These are phyloP conservation scores for Blastobasis lacticolella DNA, from an alignment of 2,888 invertebrate species.

Conservation along the genomic window DNA sequence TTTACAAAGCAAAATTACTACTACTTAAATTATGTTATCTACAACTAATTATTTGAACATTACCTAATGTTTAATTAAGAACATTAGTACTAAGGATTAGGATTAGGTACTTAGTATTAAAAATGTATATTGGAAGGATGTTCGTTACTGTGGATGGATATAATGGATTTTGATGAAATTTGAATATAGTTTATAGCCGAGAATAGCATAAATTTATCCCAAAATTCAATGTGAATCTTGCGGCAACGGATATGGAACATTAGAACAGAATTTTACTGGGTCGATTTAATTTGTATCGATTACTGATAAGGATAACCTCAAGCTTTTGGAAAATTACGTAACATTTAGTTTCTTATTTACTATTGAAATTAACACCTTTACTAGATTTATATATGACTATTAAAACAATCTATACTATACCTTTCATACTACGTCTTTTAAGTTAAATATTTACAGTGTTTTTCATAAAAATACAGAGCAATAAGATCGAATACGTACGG, in stretches of 20 bases:
- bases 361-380: neutral
- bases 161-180: neutral
- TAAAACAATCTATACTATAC: neutral
- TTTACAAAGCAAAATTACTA: too few species aligned
- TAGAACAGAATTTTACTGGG: neutral
- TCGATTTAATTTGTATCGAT: neutral
- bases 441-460: neutral
- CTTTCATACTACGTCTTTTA: neutral
- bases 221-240: neutral
- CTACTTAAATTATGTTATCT: too few species aligned
- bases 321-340: slow-evolving; percentile 26
- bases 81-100: too few species aligned
- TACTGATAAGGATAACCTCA: slow-evolving; percentile 18
- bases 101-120: too few species aligned
- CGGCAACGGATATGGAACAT: neutral
- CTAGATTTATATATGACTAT: neutral
- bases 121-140: too few species aligned
- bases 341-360: slow-evolving; percentile 11
- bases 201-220: neutral
- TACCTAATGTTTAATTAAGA: too few species aligned
- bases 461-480: neutral
- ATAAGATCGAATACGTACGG: slow-evolving; percentile 33
- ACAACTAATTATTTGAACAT: too few species aligned
- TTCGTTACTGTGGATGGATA: neutral
- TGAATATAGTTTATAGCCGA: neutral